Conservation (phyloP, 1,140 invertebrate genomes). For the Eriocheir sinensis region DNA sequence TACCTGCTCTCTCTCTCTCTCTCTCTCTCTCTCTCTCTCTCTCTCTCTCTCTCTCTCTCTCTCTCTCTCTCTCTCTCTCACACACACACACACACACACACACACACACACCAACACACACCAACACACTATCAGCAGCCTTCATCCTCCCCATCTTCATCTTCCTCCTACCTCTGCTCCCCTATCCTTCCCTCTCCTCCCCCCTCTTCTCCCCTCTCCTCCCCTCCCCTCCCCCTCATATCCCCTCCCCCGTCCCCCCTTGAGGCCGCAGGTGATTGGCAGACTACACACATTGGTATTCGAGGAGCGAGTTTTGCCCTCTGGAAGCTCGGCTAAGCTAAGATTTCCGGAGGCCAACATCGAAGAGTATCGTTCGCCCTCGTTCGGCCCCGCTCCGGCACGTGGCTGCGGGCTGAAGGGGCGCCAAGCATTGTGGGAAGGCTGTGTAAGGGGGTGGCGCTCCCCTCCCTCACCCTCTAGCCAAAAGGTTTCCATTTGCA, state of each 20-base stretch:
- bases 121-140: neutral
- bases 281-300: constrained; percentile 25
- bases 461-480: no score
- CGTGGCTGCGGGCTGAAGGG: neutral
- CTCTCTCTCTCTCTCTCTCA: no score
- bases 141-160: no score
- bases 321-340: constrained; percentile 12
- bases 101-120: no score
- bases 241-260: neutral
- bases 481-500: neutral
- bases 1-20: neutral
- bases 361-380: constrained; percentile 19
- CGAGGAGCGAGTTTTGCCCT: constrained; percentile 19
- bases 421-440: neutral
- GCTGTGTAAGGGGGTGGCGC: neutral
- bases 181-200: neutral
- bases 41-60: neutral
- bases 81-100: no score
- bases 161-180: no score
- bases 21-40: neutral
- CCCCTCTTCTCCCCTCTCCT: neutral
- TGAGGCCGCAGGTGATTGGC: neutral
- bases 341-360: neutral
- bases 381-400: neutral
- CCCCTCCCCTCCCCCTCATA: neutral